Conservation (phyloP, 53 echinoderm and acorn worm genomes). For the Echinarachnius parma region DNA sequence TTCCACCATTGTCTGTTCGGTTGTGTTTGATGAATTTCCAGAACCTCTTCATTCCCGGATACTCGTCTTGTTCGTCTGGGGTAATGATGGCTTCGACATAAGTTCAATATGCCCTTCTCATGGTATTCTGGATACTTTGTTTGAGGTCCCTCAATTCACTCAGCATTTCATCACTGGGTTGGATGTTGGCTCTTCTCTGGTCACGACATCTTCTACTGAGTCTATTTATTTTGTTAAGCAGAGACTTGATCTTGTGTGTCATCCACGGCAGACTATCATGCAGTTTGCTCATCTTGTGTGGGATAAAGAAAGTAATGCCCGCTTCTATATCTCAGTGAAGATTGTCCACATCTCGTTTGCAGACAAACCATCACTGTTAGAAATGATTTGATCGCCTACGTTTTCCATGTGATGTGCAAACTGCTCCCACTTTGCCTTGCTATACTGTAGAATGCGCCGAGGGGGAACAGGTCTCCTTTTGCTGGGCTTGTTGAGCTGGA, state of each 20-base stretch:
- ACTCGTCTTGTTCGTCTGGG: not conserved
- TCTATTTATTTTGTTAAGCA: not conserved
- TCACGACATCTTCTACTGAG: too few species aligned
- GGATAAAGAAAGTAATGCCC: too few species aligned
- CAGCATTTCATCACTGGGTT: too few species aligned
- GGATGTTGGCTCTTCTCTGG: not conserved
- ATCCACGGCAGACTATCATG: not conserved
- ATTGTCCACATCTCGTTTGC: too few species aligned
- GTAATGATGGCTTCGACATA: not conserved
- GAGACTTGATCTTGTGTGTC: not conserved
- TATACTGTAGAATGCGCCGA: too few species aligned
- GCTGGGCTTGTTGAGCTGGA: not conserved
- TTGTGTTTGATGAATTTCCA: constrained; percentile 20
- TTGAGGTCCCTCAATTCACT: too few species aligned
- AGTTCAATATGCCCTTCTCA: constrained; percentile 1
- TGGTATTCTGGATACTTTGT: not conserved
- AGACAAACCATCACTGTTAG: too few species aligned
- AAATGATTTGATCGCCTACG: not conserved
- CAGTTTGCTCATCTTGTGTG: not conserved
- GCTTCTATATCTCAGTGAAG: too few species aligned
- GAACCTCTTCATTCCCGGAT: constrained; percentile 4
- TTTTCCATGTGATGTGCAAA: too few species aligned
- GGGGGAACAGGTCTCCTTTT: too few species aligned
- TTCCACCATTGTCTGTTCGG: constrained; percentile 13
- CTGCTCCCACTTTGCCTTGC: too few species aligned